Conservation (phyloP, 2,113 vertebrate genomes). For the cattle (Bos taurus) region ARS-UCD2.0 NC_037347.1:62982001-62982500, state of each 20-base stretch:
- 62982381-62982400: background rate
- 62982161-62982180: slow-evolving; percentile 95
- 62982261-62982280: fast-evolving
- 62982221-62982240: slow-evolving; percentile 96
- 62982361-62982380: background rate
- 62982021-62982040: no score
- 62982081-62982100: fast-evolving
- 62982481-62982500: fast-evolving
- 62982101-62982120: slow-evolving; percentile 91
- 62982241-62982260: slow-evolving; percentile 90
- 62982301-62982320: fast-evolving
- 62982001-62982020: fast-evolving
- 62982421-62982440: fast-evolving
- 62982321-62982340: background rate
- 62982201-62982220: slow-evolving; percentile 96
- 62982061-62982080: fast-evolving
- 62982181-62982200: slow-evolving; percentile 95
- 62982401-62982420: fast-evolving
- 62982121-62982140: slow-evolving; percentile 93
- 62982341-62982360: background rate
- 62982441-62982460: background rate
- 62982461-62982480: fast-evolving
- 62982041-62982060: background rate
- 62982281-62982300: background rate
- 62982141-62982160: slow-evolving; percentile 94